Evolutionary conservation across 2,888 invertebrate species (phyloP), one percentile per base, ranked within the genome.

Genomic region (Agrotis clavis): DNA sequence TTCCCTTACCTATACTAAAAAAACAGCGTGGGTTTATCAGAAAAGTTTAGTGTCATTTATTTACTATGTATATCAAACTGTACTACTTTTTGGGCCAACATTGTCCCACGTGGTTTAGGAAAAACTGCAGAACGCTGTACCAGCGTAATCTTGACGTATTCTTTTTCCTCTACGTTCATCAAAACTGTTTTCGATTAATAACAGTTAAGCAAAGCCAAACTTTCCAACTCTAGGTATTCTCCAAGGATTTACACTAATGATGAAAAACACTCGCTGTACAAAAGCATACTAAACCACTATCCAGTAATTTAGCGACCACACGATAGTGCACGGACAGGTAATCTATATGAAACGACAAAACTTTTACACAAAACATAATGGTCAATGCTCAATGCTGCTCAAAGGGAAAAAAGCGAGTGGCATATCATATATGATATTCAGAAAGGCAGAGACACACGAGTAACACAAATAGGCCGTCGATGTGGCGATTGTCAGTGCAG

Each of bases 401-500:
- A 81, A 81, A 81, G 77, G 77, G 81, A 67, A 67, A 78, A 79
- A 83, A 80, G 35, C 64, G 51, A 35, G 45, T 59, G 45, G 47
- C 51, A 59, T 53, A 61, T 71, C 66, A 71, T 75, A 81, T 83
- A 81, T 83, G 68, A 83, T 70, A 79, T 75, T 67, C 82, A 81
- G 71, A 73, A 69, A 70, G 62, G 73, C 70, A 69, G 71, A 71
- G 76, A 74, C 71, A 71, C 54, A 71, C 68, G 73, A 71, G 57
- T 65, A 67, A 72, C 76, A 79, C 74, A 78, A 78, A 86, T 84
- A 84, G 83, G 85, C 71, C 79, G 82, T 77, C 82, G 84, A 89
- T 84, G 85, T 84, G 81, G 85, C 85, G 87, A 90, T 88, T 87
- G 88, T 87, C 87, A 86, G 84, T 71, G 79, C 87, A 87, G 90